Percentiles rank a stretch among this genome's conserved stretches.
Conservation (phyloP, 2,797 vertebrate species). For the Lepus oiostolus region DNA sequence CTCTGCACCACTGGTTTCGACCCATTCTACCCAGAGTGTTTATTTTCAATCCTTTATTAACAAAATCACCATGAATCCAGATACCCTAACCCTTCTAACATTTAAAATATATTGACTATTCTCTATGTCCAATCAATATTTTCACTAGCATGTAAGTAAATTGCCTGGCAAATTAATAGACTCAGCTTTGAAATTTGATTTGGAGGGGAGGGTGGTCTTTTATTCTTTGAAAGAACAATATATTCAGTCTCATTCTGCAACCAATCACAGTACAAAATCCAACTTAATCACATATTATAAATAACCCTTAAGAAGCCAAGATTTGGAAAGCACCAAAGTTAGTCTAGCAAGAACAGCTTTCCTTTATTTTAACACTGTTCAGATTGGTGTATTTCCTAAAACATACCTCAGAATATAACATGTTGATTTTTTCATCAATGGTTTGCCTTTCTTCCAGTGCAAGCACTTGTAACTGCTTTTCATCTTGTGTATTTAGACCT, state of each 20-base stretch:
- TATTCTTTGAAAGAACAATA: constrained; percentile 17
- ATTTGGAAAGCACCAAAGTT: constrained; percentile 20
- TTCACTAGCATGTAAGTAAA: not conserved
- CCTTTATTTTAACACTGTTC: constrained; percentile 60
- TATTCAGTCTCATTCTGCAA: not conserved
- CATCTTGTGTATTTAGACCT: constrained; percentile 90
- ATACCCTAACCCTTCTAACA: not conserved
- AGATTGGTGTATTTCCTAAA: constrained; percentile 60
- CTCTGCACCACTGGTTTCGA: not conserved
- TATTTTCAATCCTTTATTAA: constrained; percentile 22
- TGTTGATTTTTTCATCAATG: constrained; percentile 87
- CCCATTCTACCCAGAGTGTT: not conserved
- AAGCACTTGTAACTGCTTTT: constrained; percentile 91
- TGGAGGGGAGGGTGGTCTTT: not conserved
- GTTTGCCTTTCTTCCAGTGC: constrained; percentile 92
- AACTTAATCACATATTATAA: not conserved
- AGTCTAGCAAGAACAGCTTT: not conserved
- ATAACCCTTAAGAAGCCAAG: not conserved
- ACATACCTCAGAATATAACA: constrained; percentile 91
- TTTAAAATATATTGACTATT: not conserved
- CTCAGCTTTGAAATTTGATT: not conserved
- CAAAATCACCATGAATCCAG: not conserved
- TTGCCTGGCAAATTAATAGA: not conserved
- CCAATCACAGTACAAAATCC: constrained; percentile 19
- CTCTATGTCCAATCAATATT: not conserved